Percentiles rank a stretch among this genome's conserved stretches.
These are phyloP conservation scores for Dorcus hopei DNA, from an alignment of 2,888 invertebrate genomes.

Conservation along the genomic window DNA sequence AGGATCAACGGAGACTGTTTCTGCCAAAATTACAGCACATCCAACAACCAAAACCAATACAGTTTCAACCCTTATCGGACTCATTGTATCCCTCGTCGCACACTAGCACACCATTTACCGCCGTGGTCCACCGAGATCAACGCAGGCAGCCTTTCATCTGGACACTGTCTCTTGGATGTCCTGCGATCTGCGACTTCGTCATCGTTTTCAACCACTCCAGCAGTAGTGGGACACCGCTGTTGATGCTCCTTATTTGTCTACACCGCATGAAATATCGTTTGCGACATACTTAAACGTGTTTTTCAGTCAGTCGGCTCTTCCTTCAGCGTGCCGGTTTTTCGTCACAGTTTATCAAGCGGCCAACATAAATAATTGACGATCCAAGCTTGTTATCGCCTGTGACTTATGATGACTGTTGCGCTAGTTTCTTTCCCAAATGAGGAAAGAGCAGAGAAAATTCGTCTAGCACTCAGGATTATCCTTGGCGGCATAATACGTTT, in stretches of 20 bases:
- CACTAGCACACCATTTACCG: conserved; percentile 11
- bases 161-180: conserved; percentile 19
- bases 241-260: conserved; percentile 14
- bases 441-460: too few relatives aligned
- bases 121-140: conserved; percentile 15
- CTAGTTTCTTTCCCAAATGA: not conserved
- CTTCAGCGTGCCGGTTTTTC: too few relatives aligned
- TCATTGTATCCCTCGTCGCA: not conserved
- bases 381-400: not conserved
- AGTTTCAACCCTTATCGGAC: conserved; percentile 7
- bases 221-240: conserved; percentile 5
- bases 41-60: conserved; percentile 33
- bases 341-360: not conserved
- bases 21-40: conserved; percentile 42
- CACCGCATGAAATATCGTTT: not conserved
- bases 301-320: too few relatives aligned
- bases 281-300: too few relatives aligned
- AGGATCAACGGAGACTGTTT: conserved; percentile 54
- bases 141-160: conserved; percentile 21
- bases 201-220: conserved; percentile 5
- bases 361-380: not conserved
- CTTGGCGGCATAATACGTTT: too few relatives aligned
- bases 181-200: conserved; percentile 6
- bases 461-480: too few relatives aligned
- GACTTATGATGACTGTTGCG: not conserved